Evolutionary conservation across 2,113 vertebrate genomes (phyloP).

Genomic region (Carlito syrichta): DNA sequence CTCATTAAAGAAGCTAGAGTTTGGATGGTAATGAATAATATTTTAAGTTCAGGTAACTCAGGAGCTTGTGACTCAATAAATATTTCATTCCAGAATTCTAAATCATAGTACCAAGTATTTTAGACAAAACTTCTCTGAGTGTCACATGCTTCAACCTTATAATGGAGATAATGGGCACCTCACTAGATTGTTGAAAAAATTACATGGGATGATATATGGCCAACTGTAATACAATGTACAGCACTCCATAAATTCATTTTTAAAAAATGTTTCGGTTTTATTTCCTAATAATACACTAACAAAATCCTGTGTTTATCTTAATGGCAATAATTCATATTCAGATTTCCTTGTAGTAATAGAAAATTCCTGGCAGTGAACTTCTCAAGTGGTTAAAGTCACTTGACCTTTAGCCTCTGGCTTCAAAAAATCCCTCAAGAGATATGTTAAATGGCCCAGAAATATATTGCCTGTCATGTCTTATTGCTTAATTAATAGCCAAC

Average conservation of each 20-base stretch:
- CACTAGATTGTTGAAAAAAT: not conserved
- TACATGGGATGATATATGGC: not conserved
- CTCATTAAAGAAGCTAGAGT: not conserved
- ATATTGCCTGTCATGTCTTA: constrained; percentile 83
- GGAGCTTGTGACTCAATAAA: not conserved
- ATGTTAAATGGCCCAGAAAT: constrained; percentile 85
- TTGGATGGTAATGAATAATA: not conserved
- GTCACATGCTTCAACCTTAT: not conserved
- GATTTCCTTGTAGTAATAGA: constrained; percentile 76
- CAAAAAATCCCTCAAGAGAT: constrained; percentile 83
- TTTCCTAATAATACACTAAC: not conserved
- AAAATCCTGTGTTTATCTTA: not conserved
- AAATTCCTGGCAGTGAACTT: constrained; percentile 80
- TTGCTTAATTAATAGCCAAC: constrained; percentile 84
- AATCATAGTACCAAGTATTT: not conserved
- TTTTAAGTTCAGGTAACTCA: not conserved
- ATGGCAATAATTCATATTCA: constrained; percentile 58
- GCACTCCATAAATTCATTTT: not conserved
- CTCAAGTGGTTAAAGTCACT: constrained; percentile 84
- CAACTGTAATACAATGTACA: not conserved
- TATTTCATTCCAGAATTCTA: constrained; percentile 1
- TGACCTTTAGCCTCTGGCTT: constrained; percentile 81
- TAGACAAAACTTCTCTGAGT: not conserved
- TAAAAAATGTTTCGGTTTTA: not conserved
- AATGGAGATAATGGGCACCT: not conserved